Evolutionary conservation across 2,113 vertebrate genomes (phyloP).

Genomic region (Prunella himalayana): DNA sequence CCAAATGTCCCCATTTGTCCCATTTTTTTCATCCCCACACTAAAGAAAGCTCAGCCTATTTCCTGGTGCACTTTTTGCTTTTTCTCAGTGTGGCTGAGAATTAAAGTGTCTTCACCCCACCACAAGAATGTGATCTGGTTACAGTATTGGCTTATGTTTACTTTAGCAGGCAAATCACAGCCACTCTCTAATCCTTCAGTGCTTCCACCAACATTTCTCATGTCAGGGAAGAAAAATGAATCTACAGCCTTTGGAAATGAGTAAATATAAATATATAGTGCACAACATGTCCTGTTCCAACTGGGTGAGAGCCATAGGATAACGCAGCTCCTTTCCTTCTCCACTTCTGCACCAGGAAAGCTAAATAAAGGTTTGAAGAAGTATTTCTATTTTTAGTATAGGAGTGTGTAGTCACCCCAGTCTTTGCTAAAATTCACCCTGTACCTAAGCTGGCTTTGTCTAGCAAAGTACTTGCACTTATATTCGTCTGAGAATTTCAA

Average conservation of each 20-base stretch:
- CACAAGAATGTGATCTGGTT: constrained; percentile 38
- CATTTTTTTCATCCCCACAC: constrained; percentile 4
- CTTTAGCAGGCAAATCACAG: constrained; percentile 20
- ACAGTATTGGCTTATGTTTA: neutral
- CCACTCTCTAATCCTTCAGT: neutral
- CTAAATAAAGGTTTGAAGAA: neutral
- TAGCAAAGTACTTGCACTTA: neutral
- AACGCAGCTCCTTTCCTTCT: neutral
- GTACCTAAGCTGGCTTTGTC: neutral
- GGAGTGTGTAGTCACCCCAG: neutral
- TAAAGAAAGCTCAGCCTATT: constrained; percentile 39
- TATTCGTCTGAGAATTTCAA: neutral
- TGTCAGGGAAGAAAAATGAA: neutral
- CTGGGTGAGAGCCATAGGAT: neutral
- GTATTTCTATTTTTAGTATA: neutral
- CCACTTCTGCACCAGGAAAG: neutral
- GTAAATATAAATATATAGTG: constrained; percentile 37
- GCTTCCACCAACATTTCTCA: constrained; percentile 34
- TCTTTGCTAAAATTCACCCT: neutral
- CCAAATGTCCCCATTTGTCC: neutral
- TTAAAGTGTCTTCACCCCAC: neutral
- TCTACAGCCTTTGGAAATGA: neutral
- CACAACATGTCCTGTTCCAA: neutral
- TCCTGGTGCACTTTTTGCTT: constrained; percentile 7
- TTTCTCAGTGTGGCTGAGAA: constrained; percentile 11